Percentiles rank a stretch among this genome's conserved stretches.
These are phyloP conservation scores for Ophonus ardosiacus DNA, from an alignment of 2,888 invertebrate species.

Conservation along the genomic window DNA sequence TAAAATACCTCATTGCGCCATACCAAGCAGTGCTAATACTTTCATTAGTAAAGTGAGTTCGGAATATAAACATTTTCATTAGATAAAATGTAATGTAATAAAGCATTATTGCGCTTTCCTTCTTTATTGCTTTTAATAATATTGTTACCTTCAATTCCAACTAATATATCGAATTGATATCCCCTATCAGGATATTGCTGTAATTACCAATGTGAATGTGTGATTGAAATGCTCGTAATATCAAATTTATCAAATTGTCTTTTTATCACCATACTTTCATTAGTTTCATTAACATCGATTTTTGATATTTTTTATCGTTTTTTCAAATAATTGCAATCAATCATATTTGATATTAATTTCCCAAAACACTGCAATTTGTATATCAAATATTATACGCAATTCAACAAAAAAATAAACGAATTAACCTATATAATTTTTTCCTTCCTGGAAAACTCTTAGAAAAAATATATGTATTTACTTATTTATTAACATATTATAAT, in stretches of 20 bases:
- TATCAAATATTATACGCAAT: too few species aligned
- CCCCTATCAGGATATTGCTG: conserved; percentile 28
- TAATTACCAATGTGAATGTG: conserved; percentile 35
- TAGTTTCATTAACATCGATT: conserved; percentile 29
- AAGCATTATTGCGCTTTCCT: conserved; percentile 26
- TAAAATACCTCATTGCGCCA: neutral
- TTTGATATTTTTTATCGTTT: neutral
- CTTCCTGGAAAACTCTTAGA: too few species aligned
- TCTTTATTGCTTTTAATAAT: conserved; percentile 34
- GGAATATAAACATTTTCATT: conserved; percentile 36
- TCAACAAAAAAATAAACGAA: too few species aligned
- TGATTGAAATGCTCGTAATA: conserved; percentile 23
- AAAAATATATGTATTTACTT: too few species aligned
- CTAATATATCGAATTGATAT: conserved; percentile 27
- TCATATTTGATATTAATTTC: neutral
- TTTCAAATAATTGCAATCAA: neutral
- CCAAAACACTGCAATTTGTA: neutral
- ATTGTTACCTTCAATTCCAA: conserved; percentile 23
- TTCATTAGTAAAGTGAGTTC: conserved; percentile 42
- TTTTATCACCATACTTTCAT: conserved; percentile 5
- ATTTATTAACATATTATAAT: too few species aligned
- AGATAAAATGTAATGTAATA: conserved; percentile 26
- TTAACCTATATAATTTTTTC: too few species aligned
- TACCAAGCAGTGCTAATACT: conserved; percentile 17
- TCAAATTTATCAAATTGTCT: conserved; percentile 23